Percentiles rank a stretch among this genome's conserved stretches.
Evolutionary conservation across 2,797 vertebrate species (phyloP).

Genomic region (Rhabdomys pumilio): DNA sequence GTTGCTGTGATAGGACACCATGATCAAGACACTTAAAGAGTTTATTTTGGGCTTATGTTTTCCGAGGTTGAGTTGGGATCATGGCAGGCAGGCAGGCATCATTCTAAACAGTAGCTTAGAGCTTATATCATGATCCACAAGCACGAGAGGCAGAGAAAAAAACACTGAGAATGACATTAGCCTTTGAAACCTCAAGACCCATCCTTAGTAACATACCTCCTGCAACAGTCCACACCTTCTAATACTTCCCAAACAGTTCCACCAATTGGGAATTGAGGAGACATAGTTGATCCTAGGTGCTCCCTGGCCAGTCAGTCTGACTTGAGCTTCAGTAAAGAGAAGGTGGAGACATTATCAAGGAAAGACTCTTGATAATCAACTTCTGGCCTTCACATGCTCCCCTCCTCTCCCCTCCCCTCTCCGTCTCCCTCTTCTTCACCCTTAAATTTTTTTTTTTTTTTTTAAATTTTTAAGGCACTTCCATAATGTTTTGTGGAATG

Average conservation of each 20-base stretch:
- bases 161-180: not conserved
- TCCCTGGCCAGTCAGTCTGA: not conserved
- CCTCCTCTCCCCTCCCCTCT: no score
- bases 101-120: not conserved
- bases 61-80: not conserved
- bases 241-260: not conserved
- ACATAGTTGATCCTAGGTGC: not conserved
- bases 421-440: not conserved
- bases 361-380: not conserved
- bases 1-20: not conserved
- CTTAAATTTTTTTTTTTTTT: not conserved
- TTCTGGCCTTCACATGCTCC: not conserved
- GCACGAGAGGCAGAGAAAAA: not conserved
- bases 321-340: not conserved
- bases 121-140: not conserved
- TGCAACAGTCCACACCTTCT: not conserved
- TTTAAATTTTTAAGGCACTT: not conserved
- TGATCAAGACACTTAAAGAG: not conserved
- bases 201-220: not conserved
- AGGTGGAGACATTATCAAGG: not conserved
- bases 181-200: not conserved
- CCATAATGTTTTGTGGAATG: not conserved
- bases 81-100: not conserved
- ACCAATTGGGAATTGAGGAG: not conserved
- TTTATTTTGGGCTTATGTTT: not conserved